Conservation (phyloP, 2,797 vertebrate species). For the Otus scops region DNA sequence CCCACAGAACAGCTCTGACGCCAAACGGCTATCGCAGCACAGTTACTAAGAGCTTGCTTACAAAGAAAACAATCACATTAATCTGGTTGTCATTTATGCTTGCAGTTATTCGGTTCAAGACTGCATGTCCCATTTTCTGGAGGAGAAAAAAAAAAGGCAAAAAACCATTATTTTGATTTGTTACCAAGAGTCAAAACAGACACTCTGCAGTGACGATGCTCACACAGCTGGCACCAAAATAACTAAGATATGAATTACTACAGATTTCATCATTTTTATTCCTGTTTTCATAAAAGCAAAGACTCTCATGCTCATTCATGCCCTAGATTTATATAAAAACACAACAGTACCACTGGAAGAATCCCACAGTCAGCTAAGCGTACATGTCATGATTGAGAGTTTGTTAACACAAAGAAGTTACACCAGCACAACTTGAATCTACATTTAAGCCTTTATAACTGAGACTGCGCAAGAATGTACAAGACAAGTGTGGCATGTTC, state of each 20-base stretch:
- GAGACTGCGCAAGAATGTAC: neutral
- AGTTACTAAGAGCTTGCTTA: neutral
- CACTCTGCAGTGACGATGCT: neutral
- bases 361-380: neutral
- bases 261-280: neutral
- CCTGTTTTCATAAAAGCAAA: neutral
- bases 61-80: constrained; percentile 34
- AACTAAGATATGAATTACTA: neutral
- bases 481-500: constrained; percentile 9
- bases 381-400: neutral
- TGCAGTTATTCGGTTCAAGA: neutral
- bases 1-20: neutral
- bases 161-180: neutral
- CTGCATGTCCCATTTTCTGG: neutral
- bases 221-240: neutral
- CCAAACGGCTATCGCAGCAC: constrained; percentile 21
- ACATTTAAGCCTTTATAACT: neutral
- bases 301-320: neutral
- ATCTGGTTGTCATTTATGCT: neutral
- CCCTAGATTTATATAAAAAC: neutral
- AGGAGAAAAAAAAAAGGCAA: neutral
- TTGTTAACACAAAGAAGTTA: neutral
- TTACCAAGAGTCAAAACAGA: neutral
- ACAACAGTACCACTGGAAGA: neutral
- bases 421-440: constrained; percentile 11